Percentiles rank a stretch among this genome's conserved stretches.
Conservation (phyloP, 2,888 invertebrate genomes). For the Tenodera sinensis region DNA sequence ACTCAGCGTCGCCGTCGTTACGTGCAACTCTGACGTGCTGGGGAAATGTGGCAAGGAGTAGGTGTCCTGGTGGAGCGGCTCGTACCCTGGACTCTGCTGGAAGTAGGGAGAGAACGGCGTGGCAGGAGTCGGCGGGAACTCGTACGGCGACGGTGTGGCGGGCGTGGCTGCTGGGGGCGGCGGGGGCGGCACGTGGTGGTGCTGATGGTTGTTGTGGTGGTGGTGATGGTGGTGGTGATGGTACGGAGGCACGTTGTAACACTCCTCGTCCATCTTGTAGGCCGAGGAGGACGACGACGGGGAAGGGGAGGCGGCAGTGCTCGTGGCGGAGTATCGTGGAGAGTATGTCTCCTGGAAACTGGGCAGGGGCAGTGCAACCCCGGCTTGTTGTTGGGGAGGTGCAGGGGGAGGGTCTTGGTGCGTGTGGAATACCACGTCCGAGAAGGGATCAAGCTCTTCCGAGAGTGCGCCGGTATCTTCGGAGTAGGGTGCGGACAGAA, state of each 20-base stretch:
- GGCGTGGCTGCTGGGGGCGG: slow-evolving; percentile 40
- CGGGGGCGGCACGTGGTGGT: slow-evolving; percentile 46
- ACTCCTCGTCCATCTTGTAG: slow-evolving; percentile 84
- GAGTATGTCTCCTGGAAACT: slow-evolving; percentile 89
- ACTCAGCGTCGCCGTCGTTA: slow-evolving; percentile 59
- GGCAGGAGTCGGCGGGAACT: slow-evolving; percentile 49
- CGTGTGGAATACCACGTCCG: slow-evolving; percentile 56
- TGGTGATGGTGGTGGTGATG: slow-evolving; percentile 36
- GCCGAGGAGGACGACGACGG: slow-evolving; percentile 51
- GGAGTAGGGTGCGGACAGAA: slow-evolving; percentile 69
- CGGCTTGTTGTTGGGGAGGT: slow-evolving; percentile 40
- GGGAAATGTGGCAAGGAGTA: slow-evolving; percentile 70
- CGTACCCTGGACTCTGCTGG: slow-evolving; percentile 43
- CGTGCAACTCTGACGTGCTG: slow-evolving; percentile 63
- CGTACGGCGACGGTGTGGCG: slow-evolving; percentile 49
- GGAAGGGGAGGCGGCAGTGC: slow-evolving; percentile 18
- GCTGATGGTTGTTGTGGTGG: slow-evolving; percentile 35
- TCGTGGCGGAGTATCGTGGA: slow-evolving; percentile 49
- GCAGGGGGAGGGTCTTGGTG: slow-evolving; percentile 43
- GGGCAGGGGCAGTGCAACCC: slow-evolving; percentile 51
- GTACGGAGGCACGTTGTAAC: slow-evolving; percentile 57
- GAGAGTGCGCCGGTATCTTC: slow-evolving; percentile 67
- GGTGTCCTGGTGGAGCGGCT: slow-evolving; percentile 55
- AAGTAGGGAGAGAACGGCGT: slow-evolving; percentile 36
- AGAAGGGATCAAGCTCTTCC: slow-evolving; percentile 71